Evolutionary conservation across 2,888 invertebrate species (phyloP), one percentile per base, ranked within the genome.

Genomic region (Eupithecia vulgata): DNA sequence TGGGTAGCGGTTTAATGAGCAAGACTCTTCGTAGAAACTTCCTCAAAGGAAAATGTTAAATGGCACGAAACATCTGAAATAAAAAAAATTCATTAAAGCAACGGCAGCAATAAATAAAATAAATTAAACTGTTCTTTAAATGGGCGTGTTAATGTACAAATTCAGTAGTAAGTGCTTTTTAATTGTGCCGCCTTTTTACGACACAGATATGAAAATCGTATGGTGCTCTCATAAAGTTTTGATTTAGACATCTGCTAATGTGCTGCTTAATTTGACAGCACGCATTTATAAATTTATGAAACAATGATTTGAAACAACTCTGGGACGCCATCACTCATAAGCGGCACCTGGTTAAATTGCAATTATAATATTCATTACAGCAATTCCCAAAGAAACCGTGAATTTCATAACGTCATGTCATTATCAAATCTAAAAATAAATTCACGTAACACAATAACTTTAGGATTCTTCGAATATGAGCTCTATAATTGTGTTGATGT

Each of bases 61-160:
- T 78, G 80, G 79, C 79, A 81, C 82, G 84, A 85, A 84, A 85
- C 84, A 89, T 83, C 82, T 79, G 80, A 78, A 83, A 59, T 81
- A 85, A 83, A 83, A 86, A 89, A 88, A 88, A n/a, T n/a, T n/a
- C n/a, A n/a, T n/a, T n/a, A n/a, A 85, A 86, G 85, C 83, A 87
- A 89, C 83, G 86, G 85, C 82, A 82, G 83, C 81, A 76, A 89
- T 91, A 88, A 91, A 90, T 91, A 86, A 89, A 82, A 86, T 79
- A 83, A 88, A 87, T 85, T 84, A 87, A 87, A 86, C 83, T 84
- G 85, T 83, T 79, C 81, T 81, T 80, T 82, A 82, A 87, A 87
- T 85, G 84, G 81, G 79, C 81, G 83, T 82, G 84, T 83, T 86
- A 85, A 86, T 85, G 85, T 84, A 68, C 81, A 83, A 87, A 87